Conservation (phyloP, 2,888 invertebrate species). For the Cephus nigrinus region DNA sequence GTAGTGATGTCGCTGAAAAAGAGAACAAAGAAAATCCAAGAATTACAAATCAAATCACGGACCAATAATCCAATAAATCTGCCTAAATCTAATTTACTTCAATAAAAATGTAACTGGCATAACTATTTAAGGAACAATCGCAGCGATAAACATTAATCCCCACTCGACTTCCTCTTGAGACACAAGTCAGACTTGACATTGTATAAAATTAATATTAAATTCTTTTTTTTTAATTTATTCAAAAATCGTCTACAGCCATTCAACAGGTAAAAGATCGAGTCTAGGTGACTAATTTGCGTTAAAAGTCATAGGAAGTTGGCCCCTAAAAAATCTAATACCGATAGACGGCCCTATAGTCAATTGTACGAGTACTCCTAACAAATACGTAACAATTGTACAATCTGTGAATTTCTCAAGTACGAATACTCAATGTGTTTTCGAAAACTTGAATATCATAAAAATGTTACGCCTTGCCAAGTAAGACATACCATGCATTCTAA, state of each 20-base stretch:
- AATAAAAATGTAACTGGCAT: neutral
- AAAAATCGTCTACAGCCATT: neutral
- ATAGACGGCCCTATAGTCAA: no score
- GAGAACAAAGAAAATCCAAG: neutral
- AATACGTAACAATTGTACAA: neutral
- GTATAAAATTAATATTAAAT: neutral
- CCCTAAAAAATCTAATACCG: no score
- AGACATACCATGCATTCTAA: neutral
- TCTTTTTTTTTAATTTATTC: neutral
- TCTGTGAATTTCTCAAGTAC: neutral
- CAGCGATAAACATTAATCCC: neutral
- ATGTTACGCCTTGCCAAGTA: neutral
- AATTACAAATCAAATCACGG: neutral
- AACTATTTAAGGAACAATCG: neutral
- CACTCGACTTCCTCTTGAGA: neutral
- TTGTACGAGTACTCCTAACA: no score
- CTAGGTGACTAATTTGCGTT: no score
- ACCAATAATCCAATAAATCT: neutral
- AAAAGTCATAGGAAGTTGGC: no score
- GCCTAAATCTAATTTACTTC: neutral
- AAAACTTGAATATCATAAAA: neutral
- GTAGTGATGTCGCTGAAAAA: constrained; percentile 65
- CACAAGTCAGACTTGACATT: neutral
- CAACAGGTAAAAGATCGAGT: no score
- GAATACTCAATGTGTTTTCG: neutral